These are phyloP conservation scores for Calliphora vomitoria DNA, from an alignment of 2,888 invertebrate species.

Conservation along the genomic window DNA sequence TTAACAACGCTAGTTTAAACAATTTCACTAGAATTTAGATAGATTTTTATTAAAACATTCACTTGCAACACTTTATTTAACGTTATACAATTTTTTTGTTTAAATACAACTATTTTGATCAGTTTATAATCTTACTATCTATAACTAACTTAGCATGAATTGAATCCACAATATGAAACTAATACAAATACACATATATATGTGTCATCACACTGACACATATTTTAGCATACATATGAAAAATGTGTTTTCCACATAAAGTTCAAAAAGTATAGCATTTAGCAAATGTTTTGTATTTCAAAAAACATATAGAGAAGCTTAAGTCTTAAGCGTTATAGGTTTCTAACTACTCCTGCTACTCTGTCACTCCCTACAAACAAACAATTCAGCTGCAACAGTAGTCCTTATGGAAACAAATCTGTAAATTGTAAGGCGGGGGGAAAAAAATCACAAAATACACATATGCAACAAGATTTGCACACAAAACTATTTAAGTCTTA, in stretches of 20 bases:
- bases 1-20: too few relatives aligned
- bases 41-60: neutral
- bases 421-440: neutral
- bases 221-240: conserved; percentile 22
- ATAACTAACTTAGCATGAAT: conserved; percentile 67
- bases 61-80: neutral
- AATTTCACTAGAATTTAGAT: neutral
- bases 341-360: conserved; percentile 43
- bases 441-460: conserved; percentile 69
- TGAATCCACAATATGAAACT: conserved; percentile 59
- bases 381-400: conserved; percentile 8
- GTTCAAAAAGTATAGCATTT: conserved; percentile 72
- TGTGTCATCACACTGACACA: conserved; percentile 41
- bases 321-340: conserved; percentile 83
- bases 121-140: conserved; percentile 67
- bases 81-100: neutral
- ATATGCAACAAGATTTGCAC: conserved; percentile 79
- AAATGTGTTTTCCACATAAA: conserved; percentile 57
- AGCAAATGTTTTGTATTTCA: conserved; percentile 64
- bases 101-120: conserved; percentile 51
- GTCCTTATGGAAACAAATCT: conserved; percentile 12
- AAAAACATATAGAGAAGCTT: conserved; percentile 78
- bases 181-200: conserved; percentile 56
- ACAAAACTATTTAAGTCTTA: conserved; percentile 78
- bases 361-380: conserved; percentile 32